Conservation (phyloP, 2,797 vertebrate species). For the Spinus olivaceus region DNA sequence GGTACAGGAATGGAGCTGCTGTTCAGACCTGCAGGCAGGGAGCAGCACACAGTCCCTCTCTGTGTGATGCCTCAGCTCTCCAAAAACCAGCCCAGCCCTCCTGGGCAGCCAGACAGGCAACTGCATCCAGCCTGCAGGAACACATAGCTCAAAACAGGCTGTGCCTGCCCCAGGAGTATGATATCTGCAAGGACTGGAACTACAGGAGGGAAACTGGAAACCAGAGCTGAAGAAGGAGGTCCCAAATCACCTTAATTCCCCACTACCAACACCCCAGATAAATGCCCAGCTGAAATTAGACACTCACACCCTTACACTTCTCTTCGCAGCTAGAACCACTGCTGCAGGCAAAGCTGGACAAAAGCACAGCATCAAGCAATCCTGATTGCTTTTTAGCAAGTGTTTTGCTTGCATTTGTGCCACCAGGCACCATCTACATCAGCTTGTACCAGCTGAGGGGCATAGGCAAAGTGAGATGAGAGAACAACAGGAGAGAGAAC, state of each 20-base stretch:
- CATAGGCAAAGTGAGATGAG: neutral
- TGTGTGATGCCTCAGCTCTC: neutral
- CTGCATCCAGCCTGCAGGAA: neutral
- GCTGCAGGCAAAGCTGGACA: neutral
- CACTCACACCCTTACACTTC: neutral
- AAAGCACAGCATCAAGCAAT: neutral
- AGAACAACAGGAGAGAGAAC: rapidly evolving
- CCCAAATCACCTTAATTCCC: neutral
- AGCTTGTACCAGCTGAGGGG: neutral
- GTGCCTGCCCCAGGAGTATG: rapidly evolving
- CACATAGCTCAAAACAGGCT: neutral
- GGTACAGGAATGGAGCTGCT: neutral
- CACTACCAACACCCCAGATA: neutral
- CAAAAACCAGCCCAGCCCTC: neutral
- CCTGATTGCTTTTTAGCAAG: neutral
- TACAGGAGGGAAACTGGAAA: neutral
- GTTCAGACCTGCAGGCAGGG: neutral
- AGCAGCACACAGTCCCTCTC: neutral
- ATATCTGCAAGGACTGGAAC: neutral
- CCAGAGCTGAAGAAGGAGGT: neutral
- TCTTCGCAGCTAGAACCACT: neutral
- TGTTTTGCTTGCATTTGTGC: neutral
- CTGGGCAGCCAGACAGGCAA: neutral
- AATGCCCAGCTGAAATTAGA: neutral
- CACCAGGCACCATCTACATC: neutral